Conservation (phyloP, 1,140 invertebrate species). For the Halotydeus destructor region DNA sequence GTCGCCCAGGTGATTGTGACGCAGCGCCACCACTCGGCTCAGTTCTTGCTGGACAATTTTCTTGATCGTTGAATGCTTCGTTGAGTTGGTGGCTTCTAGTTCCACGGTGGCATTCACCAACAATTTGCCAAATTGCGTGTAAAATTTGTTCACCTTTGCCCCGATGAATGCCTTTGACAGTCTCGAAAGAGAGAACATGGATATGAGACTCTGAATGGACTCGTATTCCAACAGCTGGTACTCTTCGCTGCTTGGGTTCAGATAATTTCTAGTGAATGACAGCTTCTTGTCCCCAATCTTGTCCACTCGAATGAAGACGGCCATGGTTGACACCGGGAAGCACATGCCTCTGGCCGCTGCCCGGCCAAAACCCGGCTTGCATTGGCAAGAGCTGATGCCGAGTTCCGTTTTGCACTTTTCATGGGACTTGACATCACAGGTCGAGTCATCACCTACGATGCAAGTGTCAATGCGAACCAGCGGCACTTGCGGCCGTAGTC, state of each 20-base stretch:
- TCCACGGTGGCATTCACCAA: constrained; percentile 61
- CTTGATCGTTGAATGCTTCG: constrained; percentile 34
- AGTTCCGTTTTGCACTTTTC: constrained; percentile 66
- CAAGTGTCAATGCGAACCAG: constrained; percentile 60
- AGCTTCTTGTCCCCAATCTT: constrained; percentile 49
- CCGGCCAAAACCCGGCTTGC: constrained; percentile 55
- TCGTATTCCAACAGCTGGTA: constrained; percentile 63
- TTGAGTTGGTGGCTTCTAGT: constrained; percentile 43
- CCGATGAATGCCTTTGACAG: constrained; percentile 64
- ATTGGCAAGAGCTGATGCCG: constrained; percentile 76
- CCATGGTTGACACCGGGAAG: constrained; percentile 30
- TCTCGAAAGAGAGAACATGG: constrained; percentile 32
- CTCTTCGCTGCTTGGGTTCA: constrained; percentile 49
- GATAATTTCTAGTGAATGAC: constrained; percentile 46
- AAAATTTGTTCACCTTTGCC: constrained; percentile 55
- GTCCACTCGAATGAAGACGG: constrained; percentile 57
- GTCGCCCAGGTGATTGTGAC: constrained; percentile 63
- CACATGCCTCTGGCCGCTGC: constrained; percentile 20
- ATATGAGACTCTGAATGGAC: constrained; percentile 54
- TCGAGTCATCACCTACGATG: constrained; percentile 77
- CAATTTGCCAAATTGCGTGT: constrained; percentile 36
- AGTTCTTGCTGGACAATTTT: constrained; percentile 57
- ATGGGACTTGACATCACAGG: constrained; percentile 62
- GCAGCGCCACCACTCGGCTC: constrained; percentile 51
- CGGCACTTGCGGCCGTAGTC: constrained; percentile 15